Evolutionary conservation across 2,888 invertebrate genomes (phyloP), one percentile per base, ranked within the genome.

Genomic region (Limnephilus lunatus): DNA sequence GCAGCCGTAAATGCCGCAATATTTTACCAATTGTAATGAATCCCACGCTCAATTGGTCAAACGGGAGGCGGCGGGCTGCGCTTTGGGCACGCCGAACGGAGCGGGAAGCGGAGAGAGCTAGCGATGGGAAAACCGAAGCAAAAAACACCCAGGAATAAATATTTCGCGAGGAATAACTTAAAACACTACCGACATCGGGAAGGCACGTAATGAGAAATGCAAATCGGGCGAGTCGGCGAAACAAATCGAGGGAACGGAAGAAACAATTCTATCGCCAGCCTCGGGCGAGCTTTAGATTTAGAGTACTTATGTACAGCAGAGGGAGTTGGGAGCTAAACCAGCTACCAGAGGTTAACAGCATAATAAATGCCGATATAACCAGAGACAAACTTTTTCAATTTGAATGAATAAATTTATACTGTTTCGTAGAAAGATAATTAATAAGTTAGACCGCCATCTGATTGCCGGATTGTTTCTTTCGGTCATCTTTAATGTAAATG

Each of bases 181-280:
- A 83, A 90, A 85, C 35, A 68, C 53, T 85, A 80, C 90, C 89
- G 89, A 89, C 89, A 81, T 48, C 90, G 85, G 90, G 83, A 90
- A 85, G 68, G 83, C 82, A 85, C 82, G 90, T 90, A 90, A 90
- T 90, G 90, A 90, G 90, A 90, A 83, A 90, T 90, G 90, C 90
- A 90, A 90, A 90, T 83, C 53, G 90, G 30, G 53, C 44, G 81
- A 32, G 35, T 68, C 89, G 80, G 68, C 32, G 87, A 87, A 87
- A 68, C 68, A 68, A 68, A 68, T 68, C 68, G 68, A 68, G 68
- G 68, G 68, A 68, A 68, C 86, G 31, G 88, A 53, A 88, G 88
- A 81, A 89, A 89, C 90, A 85, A 53, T 90, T 90, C 90, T 83
- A 53, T 90, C 53, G 53, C 44, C 68, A 48, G 53, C 32, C 82